Evolutionary conservation across 2,797 vertebrate genomes (phyloP).

Genomic region (Coreius guichenoti): DNA sequence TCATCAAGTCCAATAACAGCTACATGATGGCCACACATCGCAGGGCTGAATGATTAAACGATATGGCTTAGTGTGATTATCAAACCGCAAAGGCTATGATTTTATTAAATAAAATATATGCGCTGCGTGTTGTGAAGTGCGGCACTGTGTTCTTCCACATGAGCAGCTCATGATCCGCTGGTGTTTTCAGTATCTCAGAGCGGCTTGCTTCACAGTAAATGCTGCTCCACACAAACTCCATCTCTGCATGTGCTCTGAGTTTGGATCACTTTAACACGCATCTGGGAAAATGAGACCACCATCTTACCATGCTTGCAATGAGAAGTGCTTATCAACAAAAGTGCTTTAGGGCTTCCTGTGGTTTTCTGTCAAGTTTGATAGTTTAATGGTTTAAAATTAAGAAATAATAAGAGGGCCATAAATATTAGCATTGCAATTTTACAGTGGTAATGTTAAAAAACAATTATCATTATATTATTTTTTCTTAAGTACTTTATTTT

Average conservation of each 20-base stretch:
- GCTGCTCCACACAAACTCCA: neutral
- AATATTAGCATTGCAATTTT: too few relatives aligned
- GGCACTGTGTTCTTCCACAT: neutral
- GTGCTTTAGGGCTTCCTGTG: too few relatives aligned
- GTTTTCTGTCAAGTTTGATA: too few relatives aligned
- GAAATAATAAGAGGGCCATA: too few relatives aligned
- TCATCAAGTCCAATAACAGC: neutral
- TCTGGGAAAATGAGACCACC: neutral
- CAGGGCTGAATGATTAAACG: neutral
- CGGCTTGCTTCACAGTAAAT: neutral
- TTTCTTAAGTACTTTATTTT: too few relatives aligned
- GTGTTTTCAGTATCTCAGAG: neutral
- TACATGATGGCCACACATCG: neutral
- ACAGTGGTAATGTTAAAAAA: too few relatives aligned
- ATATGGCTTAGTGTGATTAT: neutral
- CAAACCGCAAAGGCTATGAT: neutral
- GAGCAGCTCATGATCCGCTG: neutral
- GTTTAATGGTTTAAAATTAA: too few relatives aligned
- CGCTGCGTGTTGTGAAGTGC: neutral
- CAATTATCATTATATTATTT: too few relatives aligned
- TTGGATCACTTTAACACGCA: neutral
- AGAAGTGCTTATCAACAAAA: neutral
- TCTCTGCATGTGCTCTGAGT: neutral
- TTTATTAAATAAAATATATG: neutral
- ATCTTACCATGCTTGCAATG: neutral